Evolutionary conservation across 2,797 vertebrate species (phyloP).

Genomic region (Rhodeus uyekii): DNA sequence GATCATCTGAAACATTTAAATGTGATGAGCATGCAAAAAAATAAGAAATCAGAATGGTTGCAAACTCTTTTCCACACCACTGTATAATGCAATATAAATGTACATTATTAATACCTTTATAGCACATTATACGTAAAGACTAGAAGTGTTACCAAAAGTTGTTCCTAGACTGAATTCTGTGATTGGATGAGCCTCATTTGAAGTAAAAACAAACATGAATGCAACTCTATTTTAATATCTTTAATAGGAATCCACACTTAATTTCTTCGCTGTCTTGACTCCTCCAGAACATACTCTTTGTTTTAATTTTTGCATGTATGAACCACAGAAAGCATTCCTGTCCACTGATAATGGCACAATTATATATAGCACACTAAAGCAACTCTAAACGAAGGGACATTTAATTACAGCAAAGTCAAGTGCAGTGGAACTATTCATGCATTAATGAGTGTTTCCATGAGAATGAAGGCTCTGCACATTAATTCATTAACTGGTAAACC

Average conservation of each 20-base stretch:
- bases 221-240: neutral
- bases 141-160: neutral
- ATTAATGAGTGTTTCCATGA: constrained; percentile 9
- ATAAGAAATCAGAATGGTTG: too few species aligned
- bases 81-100: too few species aligned
- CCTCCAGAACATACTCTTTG: too few species aligned
- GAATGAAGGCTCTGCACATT: neutral
- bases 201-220: neutral
- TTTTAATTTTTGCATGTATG: neutral
- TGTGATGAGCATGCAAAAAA: too few species aligned
- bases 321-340: neutral
- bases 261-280: neutral
- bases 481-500: neutral
- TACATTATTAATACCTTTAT: neutral
- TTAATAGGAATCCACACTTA: neutral
- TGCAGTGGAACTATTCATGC: neutral
- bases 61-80: too few species aligned
- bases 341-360: neutral
- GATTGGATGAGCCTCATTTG: neutral
- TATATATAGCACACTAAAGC: neutral
- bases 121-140: neutral
- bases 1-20: too few species aligned
- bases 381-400: neutral
- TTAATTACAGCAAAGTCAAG: constrained; percentile 7
- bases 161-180: neutral